Evolutionary conservation across 2,888 invertebrate genomes (phyloP).

Genomic region (Oxystoma pomonae): DNA sequence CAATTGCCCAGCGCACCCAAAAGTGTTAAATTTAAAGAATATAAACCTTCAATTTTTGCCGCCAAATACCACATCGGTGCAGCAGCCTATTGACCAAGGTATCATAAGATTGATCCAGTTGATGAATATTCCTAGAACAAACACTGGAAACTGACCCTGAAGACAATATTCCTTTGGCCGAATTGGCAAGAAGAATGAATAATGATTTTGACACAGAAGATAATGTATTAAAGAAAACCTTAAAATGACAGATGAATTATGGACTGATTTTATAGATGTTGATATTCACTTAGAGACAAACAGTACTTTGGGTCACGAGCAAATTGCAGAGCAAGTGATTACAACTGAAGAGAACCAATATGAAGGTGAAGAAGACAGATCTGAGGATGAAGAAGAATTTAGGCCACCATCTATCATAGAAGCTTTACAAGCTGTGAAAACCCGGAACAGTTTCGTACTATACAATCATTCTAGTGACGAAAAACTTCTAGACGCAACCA

Average conservation of each 20-base stretch:
- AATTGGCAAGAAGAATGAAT: background rate
- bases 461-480: background rate
- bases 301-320: background rate
- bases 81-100: too few species aligned
- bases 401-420: background rate
- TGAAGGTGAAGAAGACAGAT: background rate
- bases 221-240: background rate
- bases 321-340: background rate
- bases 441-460: background rate
- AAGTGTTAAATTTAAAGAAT: too few species aligned
- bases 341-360: background rate
- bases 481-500: background rate
- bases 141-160: too few species aligned
- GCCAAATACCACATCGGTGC: too few species aligned
- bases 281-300: background rate
- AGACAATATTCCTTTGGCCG: background rate
- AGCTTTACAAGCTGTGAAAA: background rate
- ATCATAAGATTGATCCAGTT: too few species aligned
- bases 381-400: background rate
- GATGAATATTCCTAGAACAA: too few species aligned
- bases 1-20: too few species aligned
- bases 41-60: too few species aligned
- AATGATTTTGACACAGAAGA: background rate
- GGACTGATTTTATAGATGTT: background rate
- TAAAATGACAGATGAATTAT: background rate